Evolutionary conservation across 2,113 vertebrate species (phyloP), one percentile per base, ranked within the genome.

Genomic region (Orthonyx spaldingii): DNA sequence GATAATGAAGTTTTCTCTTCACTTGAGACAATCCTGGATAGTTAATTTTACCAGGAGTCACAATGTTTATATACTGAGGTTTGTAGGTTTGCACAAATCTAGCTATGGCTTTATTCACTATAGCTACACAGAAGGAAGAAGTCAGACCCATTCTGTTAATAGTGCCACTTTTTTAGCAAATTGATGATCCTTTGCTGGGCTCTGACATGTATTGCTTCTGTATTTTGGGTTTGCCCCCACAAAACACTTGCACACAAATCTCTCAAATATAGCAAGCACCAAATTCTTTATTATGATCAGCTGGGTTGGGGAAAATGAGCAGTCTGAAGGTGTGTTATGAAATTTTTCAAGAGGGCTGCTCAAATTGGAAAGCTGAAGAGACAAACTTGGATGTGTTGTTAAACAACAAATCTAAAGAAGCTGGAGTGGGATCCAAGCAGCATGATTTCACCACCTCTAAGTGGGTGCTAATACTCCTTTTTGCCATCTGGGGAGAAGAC

Each of bases 151-250:
- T 60, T 80, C 57, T 82, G 28, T 46, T 52, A 18, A 55, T 4
- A 37, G 23, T 44, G 24, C 10, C 47, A 10, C n/a, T 13, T 21
- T 42, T 79, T 47, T 23, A 69, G 33, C 19, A 55, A 37, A 37
- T 10, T 22, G 18, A 7, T 75, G 22, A 77, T 39, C 65, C 47
- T 3, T n/a, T 77, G 37, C 59, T 69, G 57, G 66, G 42, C 32
- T 76, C 35, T 49, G 47, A 50, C 1, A 2, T 22, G 26, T 23
- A 11, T 30, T 65, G 16, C 22, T 82, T 87, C 63, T 84, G 3
- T 27, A 20, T 49, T 85, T 90, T 0, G 0, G 2, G 7, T 82
- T 84, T 60, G 12, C 10, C 33, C 39, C 6, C 21, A 6, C 1
- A 3, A 46, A 85, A 79, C 23, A 60, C 20, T 3, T 24, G 23